A percentile compares a stretch with the other conserved stretches of the same genome.
These are phyloP conservation scores for Meandrusa payeni DNA, from an alignment of 2,888 invertebrate species.

Conservation along the genomic window DNA sequence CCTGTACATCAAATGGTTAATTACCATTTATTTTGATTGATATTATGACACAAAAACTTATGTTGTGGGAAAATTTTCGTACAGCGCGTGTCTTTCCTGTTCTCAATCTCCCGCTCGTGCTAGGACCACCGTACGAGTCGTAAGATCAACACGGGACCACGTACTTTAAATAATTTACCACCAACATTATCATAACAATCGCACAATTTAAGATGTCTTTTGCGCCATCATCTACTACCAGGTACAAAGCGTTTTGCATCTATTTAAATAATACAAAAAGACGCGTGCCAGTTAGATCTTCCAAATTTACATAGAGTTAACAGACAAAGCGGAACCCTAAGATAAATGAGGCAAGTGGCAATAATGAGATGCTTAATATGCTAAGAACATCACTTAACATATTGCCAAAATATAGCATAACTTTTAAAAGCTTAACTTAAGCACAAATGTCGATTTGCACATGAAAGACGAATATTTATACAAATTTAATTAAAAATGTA, in stretches of 20 bases:
- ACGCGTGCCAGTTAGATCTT: slow-evolving; percentile 55
- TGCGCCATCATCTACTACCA: slow-evolving; percentile 59
- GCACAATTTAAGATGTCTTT: slow-evolving; percentile 64
- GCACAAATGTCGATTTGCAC: too few relatives aligned
- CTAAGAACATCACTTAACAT: too few relatives aligned
- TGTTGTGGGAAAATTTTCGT: background rate
- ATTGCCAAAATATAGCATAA: too few relatives aligned
- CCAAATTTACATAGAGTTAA: slow-evolving; percentile 46
- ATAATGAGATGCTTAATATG: slow-evolving; percentile 1
- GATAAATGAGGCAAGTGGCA: slow-evolving; percentile 23
- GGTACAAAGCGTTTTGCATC: slow-evolving; percentile 67
- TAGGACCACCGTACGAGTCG: slow-evolving; percentile 23
- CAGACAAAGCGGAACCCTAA: slow-evolving; percentile 40
- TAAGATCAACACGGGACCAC: slow-evolving; percentile 14
- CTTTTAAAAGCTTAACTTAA: too few relatives aligned
- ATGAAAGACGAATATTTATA: too few relatives aligned
- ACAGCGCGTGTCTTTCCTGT: slow-evolving; percentile 26
- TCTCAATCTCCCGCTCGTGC: slow-evolving; percentile 40
- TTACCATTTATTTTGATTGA: too few relatives aligned
- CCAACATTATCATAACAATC: slow-evolving; percentile 68
- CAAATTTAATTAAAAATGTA: too few relatives aligned
- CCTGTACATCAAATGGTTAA: too few relatives aligned
- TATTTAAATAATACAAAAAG: slow-evolving; percentile 58
- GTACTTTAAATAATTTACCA: slow-evolving; percentile 57
- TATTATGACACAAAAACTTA: too few relatives aligned